phyloP scores from a whole-genome alignment of 2,113 vertebrate genomes.

The Catagonus wagneri region DNA sequence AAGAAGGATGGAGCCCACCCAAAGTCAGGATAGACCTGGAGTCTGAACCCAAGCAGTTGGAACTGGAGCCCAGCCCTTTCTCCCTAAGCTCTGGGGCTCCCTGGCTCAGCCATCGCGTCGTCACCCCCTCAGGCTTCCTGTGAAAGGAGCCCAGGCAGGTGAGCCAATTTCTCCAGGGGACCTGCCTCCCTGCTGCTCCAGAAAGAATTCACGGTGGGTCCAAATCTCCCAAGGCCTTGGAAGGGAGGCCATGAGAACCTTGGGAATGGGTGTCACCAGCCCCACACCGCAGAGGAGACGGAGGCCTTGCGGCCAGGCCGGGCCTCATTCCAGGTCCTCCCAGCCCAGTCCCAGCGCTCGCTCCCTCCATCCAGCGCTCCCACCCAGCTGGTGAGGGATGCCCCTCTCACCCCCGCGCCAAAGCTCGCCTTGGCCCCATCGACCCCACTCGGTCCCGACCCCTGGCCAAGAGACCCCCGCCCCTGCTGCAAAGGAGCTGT shows the following conservation, averaged over 20 bases:
- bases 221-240: not conserved
- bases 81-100: not conserved
- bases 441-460: not conserved
- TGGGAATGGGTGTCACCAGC: too few relatives aligned
- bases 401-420: too few relatives aligned
- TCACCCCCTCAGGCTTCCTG: not conserved
- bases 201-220: not conserved
- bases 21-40: not conserved
- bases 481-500: not conserved
- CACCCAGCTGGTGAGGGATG: not conserved
- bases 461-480: not conserved
- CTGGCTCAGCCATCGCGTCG: not conserved
- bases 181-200: not conserved
- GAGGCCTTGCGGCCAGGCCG: not conserved
- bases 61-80: not conserved
- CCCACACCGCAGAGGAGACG: not conserved
- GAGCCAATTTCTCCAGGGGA: not conserved
- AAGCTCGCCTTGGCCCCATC: not conserved
- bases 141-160: not conserved
- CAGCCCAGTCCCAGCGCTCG: not conserved
- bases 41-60: not conserved
- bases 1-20: not conserved
- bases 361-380: rapidly evolving
- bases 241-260: not conserved
- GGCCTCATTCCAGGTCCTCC: not conserved